A percentile compares a stretch with the other conserved stretches of the same genome.
These are phyloP conservation scores for Paradisaea rubra DNA, from an alignment of 2,113 vertebrate species.

Conservation along the genomic window DNA sequence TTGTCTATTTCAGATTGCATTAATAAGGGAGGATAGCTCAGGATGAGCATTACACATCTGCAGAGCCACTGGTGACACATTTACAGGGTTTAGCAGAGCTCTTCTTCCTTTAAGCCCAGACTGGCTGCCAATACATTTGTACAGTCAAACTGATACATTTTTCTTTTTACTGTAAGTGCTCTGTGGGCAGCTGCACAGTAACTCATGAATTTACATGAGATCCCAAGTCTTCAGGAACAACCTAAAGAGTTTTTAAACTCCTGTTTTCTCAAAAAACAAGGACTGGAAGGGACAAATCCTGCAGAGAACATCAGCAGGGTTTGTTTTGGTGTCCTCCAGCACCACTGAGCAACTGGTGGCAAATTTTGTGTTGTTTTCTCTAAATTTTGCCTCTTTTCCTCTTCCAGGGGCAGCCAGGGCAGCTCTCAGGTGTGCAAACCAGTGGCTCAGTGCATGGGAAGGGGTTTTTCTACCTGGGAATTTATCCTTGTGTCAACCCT, in stretches of 20 bases:
- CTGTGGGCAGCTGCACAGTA: not conserved
- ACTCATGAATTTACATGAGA: slow-evolving; percentile 50
- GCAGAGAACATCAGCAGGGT: not conserved
- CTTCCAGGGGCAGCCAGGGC: not conserved
- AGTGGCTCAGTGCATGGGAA: not conserved
- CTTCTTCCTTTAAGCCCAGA: slow-evolving; percentile 33
- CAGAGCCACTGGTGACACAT: not conserved
- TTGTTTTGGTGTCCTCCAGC: not conserved
- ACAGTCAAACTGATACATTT: slow-evolving; percentile 47
- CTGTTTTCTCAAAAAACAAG: not conserved
- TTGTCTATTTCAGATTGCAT: not conserved
- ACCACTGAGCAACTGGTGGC: not conserved
- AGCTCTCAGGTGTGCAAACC: not conserved
- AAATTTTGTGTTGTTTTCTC: not conserved
- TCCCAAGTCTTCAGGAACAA: not conserved
- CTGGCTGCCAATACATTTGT: slow-evolving; percentile 25
- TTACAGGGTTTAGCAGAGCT: not conserved
- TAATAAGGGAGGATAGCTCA: not conserved
- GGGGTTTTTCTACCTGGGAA: not conserved
- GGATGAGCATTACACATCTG: not conserved
- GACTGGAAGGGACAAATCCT: not conserved
- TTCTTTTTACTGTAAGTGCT: slow-evolving; percentile 37
- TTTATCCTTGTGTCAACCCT: not conserved
- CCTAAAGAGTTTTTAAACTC: not conserved
- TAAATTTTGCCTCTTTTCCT: not conserved